A percentile compares a stretch with the other conserved stretches of the same genome.
These are phyloP conservation scores for Amaurobius ferox DNA, from an alignment of 2,888 invertebrate species.

Conservation along the genomic window DNA sequence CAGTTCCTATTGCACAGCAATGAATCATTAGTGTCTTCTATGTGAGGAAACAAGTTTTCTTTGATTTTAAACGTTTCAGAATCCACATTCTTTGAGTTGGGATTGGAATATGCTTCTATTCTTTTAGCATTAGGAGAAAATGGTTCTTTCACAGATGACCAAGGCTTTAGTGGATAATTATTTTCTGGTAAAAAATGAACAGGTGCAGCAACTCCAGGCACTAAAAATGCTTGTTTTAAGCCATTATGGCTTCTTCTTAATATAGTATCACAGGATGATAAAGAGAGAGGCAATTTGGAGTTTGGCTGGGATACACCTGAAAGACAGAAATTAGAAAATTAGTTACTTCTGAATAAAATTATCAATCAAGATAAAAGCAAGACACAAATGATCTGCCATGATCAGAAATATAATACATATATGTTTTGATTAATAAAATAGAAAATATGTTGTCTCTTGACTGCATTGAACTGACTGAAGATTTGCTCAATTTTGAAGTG, in stretches of 20 bases:
- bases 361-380: too few relatives aligned
- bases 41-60: neutral
- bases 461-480: too few relatives aligned
- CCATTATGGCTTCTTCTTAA: conserved; percentile 7
- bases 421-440: too few relatives aligned
- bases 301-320: neutral
- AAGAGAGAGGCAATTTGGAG: neutral
- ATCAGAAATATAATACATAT: too few relatives aligned
- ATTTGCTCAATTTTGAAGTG: too few relatives aligned
- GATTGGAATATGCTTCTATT: neutral
- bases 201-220: neutral
- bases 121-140: neutral
- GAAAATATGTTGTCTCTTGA: too few relatives aligned
- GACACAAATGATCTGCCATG: too few relatives aligned
- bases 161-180: neutral
- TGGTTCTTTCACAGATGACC: neutral
- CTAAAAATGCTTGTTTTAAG: neutral
- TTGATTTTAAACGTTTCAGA: neutral
- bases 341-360: too few relatives aligned
- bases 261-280: conserved; percentile 7
- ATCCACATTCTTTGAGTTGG: neutral
- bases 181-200: neutral
- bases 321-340: too few relatives aligned
- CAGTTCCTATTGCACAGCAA: neutral
- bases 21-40: neutral